phyloP scores from a whole-genome alignment of 2,888 invertebrate genomes.

The Orthonevra nobilis region DNA sequence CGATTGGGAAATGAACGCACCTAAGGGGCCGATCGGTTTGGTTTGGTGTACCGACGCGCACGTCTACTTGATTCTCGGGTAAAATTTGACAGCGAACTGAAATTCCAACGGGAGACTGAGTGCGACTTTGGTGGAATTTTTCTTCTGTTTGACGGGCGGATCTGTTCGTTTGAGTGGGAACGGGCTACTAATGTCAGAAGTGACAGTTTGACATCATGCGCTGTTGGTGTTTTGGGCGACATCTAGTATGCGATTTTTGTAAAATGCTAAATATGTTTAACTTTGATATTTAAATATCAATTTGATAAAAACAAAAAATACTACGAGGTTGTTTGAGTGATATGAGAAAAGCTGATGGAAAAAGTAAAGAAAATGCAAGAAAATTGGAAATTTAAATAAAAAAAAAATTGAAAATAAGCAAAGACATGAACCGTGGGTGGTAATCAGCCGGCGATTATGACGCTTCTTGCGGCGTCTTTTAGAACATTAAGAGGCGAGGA shows the following conservation, averaged over 20 bases:
- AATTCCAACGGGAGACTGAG: conserved; percentile 33
- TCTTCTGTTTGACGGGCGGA: background rate
- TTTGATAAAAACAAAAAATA: too few relatives aligned
- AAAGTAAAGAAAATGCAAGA: too few relatives aligned
- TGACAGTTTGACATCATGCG: conserved; percentile 43
- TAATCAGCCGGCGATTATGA: too few relatives aligned
- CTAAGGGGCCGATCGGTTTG: conserved; percentile 35
- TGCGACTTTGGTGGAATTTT: conserved; percentile 19
- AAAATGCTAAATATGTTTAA: too few relatives aligned
- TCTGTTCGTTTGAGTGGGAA: conserved; percentile 38
- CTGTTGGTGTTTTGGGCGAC: background rate
- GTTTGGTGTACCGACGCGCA: conserved; percentile 21
- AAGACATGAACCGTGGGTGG: too few relatives aligned
- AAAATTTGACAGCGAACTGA: conserved; percentile 65
- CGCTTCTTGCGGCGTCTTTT: too few relatives aligned
- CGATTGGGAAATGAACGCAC: conserved; percentile 6
- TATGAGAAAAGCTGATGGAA: too few relatives aligned
- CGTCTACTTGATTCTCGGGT: conserved; percentile 27
- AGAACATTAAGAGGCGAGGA: too few relatives aligned
- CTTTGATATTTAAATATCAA: too few relatives aligned
- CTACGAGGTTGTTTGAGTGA: too few relatives aligned
- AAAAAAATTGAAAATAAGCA: too few relatives aligned
- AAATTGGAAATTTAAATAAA: too few relatives aligned
- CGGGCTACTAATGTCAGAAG: conserved; percentile 1
- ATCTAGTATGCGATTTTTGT: conserved; percentile 1